Evolutionary conservation across 2,888 invertebrate genomes (phyloP).

Genomic region (Bugulina stolonifera): DNA sequence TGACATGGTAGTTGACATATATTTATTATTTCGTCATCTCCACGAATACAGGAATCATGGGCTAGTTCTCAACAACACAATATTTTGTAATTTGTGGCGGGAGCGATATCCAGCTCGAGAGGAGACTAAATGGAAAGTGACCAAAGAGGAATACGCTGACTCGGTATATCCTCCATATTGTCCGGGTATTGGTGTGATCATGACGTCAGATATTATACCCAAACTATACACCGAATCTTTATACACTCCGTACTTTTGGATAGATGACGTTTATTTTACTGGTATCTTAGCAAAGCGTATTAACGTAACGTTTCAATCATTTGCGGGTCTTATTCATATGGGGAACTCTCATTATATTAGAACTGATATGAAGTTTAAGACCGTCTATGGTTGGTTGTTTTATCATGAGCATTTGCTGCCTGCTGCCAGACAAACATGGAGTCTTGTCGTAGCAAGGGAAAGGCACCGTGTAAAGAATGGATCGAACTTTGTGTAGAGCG

Average conservation of each 20-base stretch:
- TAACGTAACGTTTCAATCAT: conserved; percentile 1
- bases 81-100: conserved; percentile 52
- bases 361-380: too few species aligned
- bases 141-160: conserved; percentile 48
- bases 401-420: too few species aligned
- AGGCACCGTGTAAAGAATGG: too few species aligned
- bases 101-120: conserved; percentile 52
- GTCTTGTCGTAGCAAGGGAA: too few species aligned
- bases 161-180: conserved; percentile 54
- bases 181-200: conserved; percentile 55
- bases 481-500: too few species aligned
- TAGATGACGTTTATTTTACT: conserved; percentile 81
- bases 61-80: conserved; percentile 30
- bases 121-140: conserved; percentile 54
- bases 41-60: conserved; percentile 31
- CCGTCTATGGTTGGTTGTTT: too few species aligned
- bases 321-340: too few species aligned
- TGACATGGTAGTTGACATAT: conserved; percentile 55
- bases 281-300: conserved; percentile 60
- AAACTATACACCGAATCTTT: conserved; percentile 61
- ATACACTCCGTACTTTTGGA: conserved; percentile 74
- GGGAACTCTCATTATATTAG: too few species aligned
- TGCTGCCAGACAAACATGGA: too few species aligned
- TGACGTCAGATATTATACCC: conserved; percentile 62
- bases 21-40: conserved; percentile 47